phyloP scores from a whole-genome alignment of 1,140 invertebrate genomes.

The Pseudomyrmex flavicornis region DNA sequence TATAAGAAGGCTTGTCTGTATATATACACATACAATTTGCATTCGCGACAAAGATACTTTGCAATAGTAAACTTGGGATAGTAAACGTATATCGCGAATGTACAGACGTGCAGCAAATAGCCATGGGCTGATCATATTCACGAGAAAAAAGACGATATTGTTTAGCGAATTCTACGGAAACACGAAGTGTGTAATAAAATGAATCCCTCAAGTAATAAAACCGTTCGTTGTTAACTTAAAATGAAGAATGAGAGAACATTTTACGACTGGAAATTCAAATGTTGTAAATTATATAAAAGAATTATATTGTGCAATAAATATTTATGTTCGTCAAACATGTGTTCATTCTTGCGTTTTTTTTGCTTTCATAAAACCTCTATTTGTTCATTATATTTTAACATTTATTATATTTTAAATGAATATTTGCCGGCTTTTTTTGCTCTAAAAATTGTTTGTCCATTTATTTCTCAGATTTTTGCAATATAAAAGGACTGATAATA shows the following conservation, averaged over 20 bases:
- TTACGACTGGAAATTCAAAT: neutral
- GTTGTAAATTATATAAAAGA: neutral
- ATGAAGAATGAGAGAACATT: neutral
- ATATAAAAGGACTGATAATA: neutral
- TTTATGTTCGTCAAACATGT: too few species aligned
- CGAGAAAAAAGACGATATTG: neutral
- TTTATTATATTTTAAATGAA: neutral
- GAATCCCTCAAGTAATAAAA: slow-evolving; percentile 1
- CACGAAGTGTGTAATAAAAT: slow-evolving; percentile 12
- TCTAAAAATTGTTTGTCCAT: neutral
- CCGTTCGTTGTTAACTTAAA: neutral
- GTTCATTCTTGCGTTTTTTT: too few species aligned
- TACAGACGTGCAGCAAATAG: slow-evolving; percentile 9
- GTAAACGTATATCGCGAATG: neutral
- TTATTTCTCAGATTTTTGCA: neutral
- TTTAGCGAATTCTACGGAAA: slow-evolving; percentile 20
- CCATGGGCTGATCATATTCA: neutral
- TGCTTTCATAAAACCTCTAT: too few species aligned
- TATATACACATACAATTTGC: slow-evolving; percentile 31
- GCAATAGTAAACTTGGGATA: slow-evolving; percentile 25
- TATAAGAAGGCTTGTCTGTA: slow-evolving; percentile 31
- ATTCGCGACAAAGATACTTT: slow-evolving; percentile 19
- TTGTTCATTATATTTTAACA: neutral
- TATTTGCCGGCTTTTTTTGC: neutral
- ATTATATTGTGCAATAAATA: too few species aligned